Conservation (phyloP, 2,113 vertebrate species). For the Centropristis striata region DNA sequence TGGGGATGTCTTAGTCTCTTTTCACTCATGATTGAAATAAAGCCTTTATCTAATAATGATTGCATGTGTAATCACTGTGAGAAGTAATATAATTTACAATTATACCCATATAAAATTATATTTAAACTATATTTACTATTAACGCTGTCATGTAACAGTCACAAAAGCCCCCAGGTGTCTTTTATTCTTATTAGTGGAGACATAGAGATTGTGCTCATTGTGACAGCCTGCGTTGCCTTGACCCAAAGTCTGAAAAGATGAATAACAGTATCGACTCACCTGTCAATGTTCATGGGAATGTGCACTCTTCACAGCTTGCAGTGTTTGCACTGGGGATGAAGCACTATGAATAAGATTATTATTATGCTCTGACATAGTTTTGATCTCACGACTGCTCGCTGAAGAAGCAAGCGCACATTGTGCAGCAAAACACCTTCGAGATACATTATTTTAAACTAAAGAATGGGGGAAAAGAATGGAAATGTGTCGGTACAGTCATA, state of each 20-base stretch:
- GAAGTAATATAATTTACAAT: not conserved
- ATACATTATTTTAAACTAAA: not conserved
- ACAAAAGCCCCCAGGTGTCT: not conserved
- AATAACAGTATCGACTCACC: conserved; percentile 7
- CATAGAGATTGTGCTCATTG: not conserved
- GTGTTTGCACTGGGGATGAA: conserved; percentile 11
- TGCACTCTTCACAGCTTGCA: not conserved
- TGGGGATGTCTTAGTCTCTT: not conserved
- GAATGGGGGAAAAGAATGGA: not conserved
- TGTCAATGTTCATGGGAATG: conserved; percentile 1
- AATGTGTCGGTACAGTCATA: not conserved
- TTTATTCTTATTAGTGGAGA: not conserved
- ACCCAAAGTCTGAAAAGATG: conserved; percentile 22
- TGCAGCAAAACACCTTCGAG: conserved; percentile 5
- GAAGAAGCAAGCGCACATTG: not conserved
- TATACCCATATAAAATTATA: not conserved
- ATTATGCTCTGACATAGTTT: conserved; percentile 12
- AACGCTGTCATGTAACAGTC: not conserved
- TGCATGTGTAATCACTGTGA: not conserved
- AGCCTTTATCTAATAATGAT: not conserved
- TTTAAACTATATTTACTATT: not conserved
- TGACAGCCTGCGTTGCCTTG: conserved; percentile 12
- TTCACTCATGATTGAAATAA: not conserved
- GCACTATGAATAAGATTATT: conserved; percentile 19
- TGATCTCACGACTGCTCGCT: conserved; percentile 11